A percentile compares a stretch with the other conserved stretches of the same genome.
These are phyloP conservation scores for Siderastrea siderea DNA, from an alignment of 92 coral and sea anemone species.

Conservation along the genomic window DNA sequence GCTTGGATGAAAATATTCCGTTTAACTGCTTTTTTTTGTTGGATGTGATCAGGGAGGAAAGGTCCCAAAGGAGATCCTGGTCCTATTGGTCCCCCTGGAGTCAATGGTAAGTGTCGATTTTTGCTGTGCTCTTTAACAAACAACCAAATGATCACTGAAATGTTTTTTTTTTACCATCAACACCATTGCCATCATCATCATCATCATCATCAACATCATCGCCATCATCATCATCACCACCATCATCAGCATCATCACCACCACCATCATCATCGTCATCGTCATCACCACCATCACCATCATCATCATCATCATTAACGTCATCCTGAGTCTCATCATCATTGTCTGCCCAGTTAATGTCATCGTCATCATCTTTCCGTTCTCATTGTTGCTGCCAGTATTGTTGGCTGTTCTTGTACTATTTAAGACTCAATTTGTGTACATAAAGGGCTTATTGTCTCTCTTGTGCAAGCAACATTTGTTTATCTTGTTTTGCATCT, in stretches of 20 bases:
- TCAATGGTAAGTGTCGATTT: constrained; percentile 37
- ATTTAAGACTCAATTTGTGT: no score
- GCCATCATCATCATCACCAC: not conserved
- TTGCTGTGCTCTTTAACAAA: not conserved
- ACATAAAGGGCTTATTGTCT: no score
- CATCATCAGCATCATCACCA: not conserved
- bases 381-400: no score
- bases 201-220: not conserved
- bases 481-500: no score
- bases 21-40: not conserved
- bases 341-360: no score
- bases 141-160: not conserved
- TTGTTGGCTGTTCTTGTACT: no score
- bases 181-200: not conserved
- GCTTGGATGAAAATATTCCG: not conserved
- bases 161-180: not conserved
- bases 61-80: constrained; percentile 40
- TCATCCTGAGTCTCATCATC: no score
- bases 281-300: not conserved
- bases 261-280: not conserved
- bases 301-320: not conserved
- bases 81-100: constrained; percentile 47
- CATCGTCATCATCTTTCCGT: no score
- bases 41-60: not conserved
- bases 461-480: no score